These are phyloP conservation scores for Tortrix viridana DNA, from an alignment of 2,888 invertebrate species.

Conservation along the genomic window DNA sequence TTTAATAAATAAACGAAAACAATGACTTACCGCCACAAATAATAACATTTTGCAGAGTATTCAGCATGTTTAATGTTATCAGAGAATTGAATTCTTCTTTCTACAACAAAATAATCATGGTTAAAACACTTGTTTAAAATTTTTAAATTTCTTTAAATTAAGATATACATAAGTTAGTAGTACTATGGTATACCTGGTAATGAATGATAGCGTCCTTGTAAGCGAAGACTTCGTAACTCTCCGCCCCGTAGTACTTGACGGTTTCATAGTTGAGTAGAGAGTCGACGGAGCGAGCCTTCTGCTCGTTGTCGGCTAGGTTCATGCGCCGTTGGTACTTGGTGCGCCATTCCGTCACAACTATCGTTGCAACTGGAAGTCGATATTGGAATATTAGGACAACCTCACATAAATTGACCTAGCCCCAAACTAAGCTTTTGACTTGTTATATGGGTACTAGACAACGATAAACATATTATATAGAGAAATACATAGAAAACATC, in stretches of 20 bases:
- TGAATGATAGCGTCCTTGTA: conserved; percentile 93
- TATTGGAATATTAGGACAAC: not conserved
- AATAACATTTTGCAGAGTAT: conserved; percentile 95
- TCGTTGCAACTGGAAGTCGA: conserved; percentile 88
- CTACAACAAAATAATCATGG: conserved; percentile 74
- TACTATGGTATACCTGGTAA: conserved; percentile 87
- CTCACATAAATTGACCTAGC: no score
- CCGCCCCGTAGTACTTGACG: conserved; percentile 98
- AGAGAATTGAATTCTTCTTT: conserved; percentile 95
- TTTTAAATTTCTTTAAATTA: not conserved
- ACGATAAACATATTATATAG: no score
- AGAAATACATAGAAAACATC: no score
- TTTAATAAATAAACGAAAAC: not conserved
- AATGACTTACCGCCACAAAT: conserved; percentile 86
- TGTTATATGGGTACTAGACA: no score
- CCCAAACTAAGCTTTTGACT: no score
- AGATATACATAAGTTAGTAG: not conserved
- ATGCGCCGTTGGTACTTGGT: conserved; percentile 97
- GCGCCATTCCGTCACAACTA: conserved; percentile 98
- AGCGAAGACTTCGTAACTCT: conserved; percentile 94
- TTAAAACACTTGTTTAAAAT: not conserved
- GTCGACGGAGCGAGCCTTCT: conserved; percentile 96
- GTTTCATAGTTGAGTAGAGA: conserved; percentile 99
- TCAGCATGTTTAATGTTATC: conserved; percentile 94
- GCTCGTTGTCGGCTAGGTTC: conserved; percentile 97